Evolutionary conservation across 2,888 invertebrate genomes (phyloP).

Genomic region (Cylindroiulus punctatus): DNA sequence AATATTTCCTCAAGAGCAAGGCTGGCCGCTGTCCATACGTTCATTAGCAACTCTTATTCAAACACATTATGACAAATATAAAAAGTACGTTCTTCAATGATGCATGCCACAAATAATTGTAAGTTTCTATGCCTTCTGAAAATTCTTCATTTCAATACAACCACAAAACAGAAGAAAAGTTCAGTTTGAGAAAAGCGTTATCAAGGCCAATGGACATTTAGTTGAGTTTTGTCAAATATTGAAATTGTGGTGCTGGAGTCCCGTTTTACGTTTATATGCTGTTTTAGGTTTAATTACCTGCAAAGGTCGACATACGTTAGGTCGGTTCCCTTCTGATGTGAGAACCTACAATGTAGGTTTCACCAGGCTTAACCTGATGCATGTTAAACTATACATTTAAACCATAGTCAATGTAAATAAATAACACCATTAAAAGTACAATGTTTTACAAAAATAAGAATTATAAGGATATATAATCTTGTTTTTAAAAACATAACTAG

Average conservation of each 20-base stretch:
- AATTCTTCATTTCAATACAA: slow-evolving; percentile 5
- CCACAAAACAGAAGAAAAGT: neutral
- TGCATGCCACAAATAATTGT: neutral
- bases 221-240: neutral
- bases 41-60: neutral
- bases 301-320: too few species aligned
- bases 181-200: neutral
- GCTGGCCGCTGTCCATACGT: neutral
- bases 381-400: too few species aligned
- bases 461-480: slow-evolving; percentile 12
- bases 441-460: neutral
- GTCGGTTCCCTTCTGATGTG: neutral
- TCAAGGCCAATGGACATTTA: neutral
- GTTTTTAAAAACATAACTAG: neutral
- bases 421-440: neutral
- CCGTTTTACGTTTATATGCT: neutral
- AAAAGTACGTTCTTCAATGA: neutral
- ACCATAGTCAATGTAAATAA: slow-evolving; percentile 1
- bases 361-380: too few species aligned
- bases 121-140: neutral
- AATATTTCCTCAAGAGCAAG: slow-evolving; percentile 30
- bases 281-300: too few species aligned
- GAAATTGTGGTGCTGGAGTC: neutral
- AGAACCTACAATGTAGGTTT: too few species aligned
- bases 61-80: neutral